Percentiles rank a stretch among this genome's conserved stretches.
Evolutionary conservation across 1,140 invertebrate species (phyloP).

Genomic region (Drosophila yakuba): DNA sequence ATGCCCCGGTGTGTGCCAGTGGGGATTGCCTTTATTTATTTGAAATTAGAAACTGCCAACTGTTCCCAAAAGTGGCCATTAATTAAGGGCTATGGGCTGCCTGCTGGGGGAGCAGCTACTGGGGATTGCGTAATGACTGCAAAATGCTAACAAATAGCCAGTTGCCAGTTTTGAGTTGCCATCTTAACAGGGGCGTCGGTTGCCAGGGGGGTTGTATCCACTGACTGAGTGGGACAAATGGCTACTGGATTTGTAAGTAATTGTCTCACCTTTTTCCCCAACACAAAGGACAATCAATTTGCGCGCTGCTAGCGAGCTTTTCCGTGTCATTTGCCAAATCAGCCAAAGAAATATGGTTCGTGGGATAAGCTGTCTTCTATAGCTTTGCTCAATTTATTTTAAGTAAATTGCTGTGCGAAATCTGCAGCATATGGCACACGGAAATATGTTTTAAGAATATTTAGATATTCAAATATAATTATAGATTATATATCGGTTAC

Average conservation of each 20-base stretch:
- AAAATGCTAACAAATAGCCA: conserved; percentile 59
- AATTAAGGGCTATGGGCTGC: conserved; percentile 55
- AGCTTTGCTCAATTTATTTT: neutral
- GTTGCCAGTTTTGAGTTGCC: conserved; percentile 18
- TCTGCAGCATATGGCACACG: no score
- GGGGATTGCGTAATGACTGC: conserved; percentile 41
- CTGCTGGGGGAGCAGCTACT: conserved; percentile 26
- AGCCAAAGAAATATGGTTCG: neutral
- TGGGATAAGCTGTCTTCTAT: neutral
- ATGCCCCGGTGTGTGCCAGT: neutral
- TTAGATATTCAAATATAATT: no score
- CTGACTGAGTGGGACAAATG: conserved; percentile 33
- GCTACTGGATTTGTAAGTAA: conserved; percentile 44
- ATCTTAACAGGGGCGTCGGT: neutral
- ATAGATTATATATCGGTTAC: no score
- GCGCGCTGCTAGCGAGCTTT: conserved; percentile 10
- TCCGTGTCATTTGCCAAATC: conserved; percentile 23
- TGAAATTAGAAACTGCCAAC: conserved; percentile 69
- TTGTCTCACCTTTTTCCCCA: conserved; percentile 49
- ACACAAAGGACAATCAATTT: conserved; percentile 46
- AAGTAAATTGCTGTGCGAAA: no score
- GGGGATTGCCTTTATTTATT: conserved; percentile 58
- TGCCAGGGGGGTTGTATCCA: neutral
- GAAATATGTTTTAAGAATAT: no score
- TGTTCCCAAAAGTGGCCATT: conserved; percentile 64